phyloP scores from a whole-genome alignment of 2,113 vertebrate genomes.

The Catharus fuscescens region DNA sequence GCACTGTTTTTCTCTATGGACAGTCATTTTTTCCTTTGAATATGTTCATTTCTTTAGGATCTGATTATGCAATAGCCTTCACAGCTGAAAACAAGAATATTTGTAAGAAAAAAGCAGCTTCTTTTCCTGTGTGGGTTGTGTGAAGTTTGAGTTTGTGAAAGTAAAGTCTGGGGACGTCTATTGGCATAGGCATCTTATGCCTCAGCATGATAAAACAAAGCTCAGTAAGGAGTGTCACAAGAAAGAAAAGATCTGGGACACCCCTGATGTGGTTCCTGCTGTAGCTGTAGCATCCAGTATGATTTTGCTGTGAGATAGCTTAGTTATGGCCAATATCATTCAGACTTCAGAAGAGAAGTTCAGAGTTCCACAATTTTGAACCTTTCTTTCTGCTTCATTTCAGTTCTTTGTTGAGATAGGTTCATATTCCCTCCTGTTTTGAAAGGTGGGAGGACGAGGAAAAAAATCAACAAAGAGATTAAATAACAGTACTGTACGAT shows the following conservation, averaged over 20 bases:
- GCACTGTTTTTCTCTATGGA: neutral
- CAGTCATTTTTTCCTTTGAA: neutral
- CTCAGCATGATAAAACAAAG: neutral
- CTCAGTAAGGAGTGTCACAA: neutral
- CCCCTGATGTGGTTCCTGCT: rapidly evolving
- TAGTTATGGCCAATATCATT: neutral
- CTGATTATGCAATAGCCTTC: neutral
- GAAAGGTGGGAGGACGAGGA: neutral
- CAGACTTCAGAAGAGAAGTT: neutral
- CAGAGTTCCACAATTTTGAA: neutral
- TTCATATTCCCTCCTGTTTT: neutral
- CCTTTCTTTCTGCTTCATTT: neutral
- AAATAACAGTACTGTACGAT: neutral
- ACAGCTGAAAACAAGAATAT: neutral
- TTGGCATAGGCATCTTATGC: neutral
- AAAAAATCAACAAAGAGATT: neutral
- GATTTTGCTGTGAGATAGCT: neutral
- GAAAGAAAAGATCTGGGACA: neutral
- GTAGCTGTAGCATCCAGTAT: neutral
- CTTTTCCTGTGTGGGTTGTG: neutral
- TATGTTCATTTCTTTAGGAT: neutral
- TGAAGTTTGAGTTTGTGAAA: neutral
- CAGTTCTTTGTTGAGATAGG: neutral
- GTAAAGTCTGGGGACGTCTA: neutral
- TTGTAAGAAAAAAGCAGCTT: neutral